Percentiles rank a stretch among this genome's conserved stretches.
Evolutionary conservation across 2,797 vertebrate genomes (phyloP).

Genomic region (Halcyon badia): DNA sequence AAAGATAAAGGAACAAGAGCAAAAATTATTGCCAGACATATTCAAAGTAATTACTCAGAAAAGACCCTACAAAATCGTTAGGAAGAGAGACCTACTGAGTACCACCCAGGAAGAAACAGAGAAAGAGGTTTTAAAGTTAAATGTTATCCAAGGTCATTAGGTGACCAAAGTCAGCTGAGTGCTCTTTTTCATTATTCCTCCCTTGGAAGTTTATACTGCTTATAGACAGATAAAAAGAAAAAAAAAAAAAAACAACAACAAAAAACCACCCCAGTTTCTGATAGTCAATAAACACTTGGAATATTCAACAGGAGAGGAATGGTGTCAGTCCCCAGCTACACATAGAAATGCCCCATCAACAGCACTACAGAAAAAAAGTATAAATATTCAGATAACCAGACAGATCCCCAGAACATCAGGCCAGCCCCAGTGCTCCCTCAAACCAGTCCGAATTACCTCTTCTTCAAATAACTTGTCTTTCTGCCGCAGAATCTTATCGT

Average conservation of each 20-base stretch:
- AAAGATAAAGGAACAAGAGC: background rate
- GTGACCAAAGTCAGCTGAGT: background rate
- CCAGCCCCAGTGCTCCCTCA: constrained; percentile 14
- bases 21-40: background rate
- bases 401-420: background rate
- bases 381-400: background rate
- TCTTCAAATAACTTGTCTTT: constrained; percentile 92
- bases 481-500: constrained; percentile 95
- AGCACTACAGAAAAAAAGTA: background rate
- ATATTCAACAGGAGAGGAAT: background rate
- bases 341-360: background rate
- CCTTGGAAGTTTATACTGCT: background rate
- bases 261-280: too few relatives aligned
- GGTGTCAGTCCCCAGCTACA: background rate
- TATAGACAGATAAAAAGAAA: background rate
- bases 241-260: background rate
- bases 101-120: background rate
- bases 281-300: background rate
- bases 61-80: background rate
- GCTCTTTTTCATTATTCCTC: background rate
- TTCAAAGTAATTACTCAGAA: background rate
- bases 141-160: background rate
- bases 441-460: constrained; percentile 84
- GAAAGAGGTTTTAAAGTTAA: background rate
- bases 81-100: background rate